These are phyloP conservation scores for Pandemis heparana DNA, from an alignment of 2,888 invertebrate species.

Conservation along the genomic window DNA sequence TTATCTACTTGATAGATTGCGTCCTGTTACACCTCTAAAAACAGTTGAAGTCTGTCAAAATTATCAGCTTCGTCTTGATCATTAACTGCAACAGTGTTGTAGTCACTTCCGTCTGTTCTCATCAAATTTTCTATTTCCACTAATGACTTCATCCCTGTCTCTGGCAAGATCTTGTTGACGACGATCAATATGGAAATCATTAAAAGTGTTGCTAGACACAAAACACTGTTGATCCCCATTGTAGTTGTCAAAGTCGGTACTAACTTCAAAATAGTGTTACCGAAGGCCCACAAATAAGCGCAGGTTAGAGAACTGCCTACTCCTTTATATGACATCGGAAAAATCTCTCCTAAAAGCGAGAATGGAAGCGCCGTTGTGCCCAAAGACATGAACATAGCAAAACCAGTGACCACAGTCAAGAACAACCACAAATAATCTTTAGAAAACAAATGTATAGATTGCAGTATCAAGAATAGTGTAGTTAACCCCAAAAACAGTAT, in stretches of 20 bases:
- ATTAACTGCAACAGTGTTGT: slow-evolving; percentile 40
- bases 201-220: slow-evolving; percentile 41
- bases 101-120: slow-evolving; percentile 39
- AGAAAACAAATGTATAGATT: slow-evolving; percentile 48
- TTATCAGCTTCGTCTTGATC: slow-evolving; percentile 43
- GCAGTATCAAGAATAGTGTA: slow-evolving; percentile 46
- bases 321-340: slow-evolving; percentile 52
- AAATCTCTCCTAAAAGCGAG: slow-evolving; percentile 51
- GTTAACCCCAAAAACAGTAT: slow-evolving; percentile 48
- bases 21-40: slow-evolving; percentile 37
- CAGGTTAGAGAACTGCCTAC: slow-evolving; percentile 53
- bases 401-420: slow-evolving; percentile 47
- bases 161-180: slow-evolving; percentile 48
- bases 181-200: slow-evolving; percentile 46
- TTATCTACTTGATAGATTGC: background rate
- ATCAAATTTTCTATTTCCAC: slow-evolving; percentile 49
- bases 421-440: slow-evolving; percentile 50
- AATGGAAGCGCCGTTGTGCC: slow-evolving; percentile 51
- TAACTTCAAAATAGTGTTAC: slow-evolving; percentile 48
- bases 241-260: slow-evolving; percentile 43
- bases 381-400: slow-evolving; percentile 52
- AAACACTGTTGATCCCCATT: slow-evolving; percentile 46
- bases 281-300: slow-evolving; percentile 52
- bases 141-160: slow-evolving; percentile 47
- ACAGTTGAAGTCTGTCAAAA: slow-evolving; percentile 49